Base-by-base conservation (phyloP, 2,797 vertebrate species). In the Peromyscus melanophrys region DNA sequence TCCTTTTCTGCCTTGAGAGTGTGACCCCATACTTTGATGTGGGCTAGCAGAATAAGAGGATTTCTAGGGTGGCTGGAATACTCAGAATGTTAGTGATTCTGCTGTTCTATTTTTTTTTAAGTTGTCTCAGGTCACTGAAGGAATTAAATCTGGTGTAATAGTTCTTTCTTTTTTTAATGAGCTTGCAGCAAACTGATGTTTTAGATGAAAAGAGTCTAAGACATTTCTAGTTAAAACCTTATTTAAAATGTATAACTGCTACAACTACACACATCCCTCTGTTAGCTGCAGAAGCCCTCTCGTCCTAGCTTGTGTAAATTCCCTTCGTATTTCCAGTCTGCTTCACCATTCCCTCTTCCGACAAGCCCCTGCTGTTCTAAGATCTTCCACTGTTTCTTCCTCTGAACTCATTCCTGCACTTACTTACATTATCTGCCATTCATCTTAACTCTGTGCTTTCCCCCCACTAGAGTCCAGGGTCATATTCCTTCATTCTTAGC, bases 111-210 rank as follows among this genome's bases (percentile, higher is more conserved):
- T 90, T 89, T 40, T 25, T 8, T 46, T 49, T 78, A 37, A 96
- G 75, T 93, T 43, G 46, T 29, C 73, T 97, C 77, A 82, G 61
- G 27, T 85, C 52, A 83, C 46, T 59, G 37, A 84, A 76, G 76
- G 43, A 91, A 43, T 71, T 12, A 88, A 49, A 34, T 89, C 43
- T 82, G n/a, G 13, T 3, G 3, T 4, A 55, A 17, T 61, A 83
- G 8, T 81, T 95, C 37, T 37, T 49, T 13, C 52, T 86, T 71
- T 87, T 61, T 49, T 23, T 49, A 69, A 49, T 37, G 55, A 67
- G 43, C 27, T 81, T 89, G 49, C 77, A 40, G 89, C 37, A 49
- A 4, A 49, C 43, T 34, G 49, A 94, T 90, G 89, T 17, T 52
- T 40, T 59, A 80, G 43, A 29, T 91, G 46, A 75, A 86, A 77